Evolutionary conservation across 2,888 invertebrate species (phyloP).

Genomic region (Chloroclystis v-ata): DNA sequence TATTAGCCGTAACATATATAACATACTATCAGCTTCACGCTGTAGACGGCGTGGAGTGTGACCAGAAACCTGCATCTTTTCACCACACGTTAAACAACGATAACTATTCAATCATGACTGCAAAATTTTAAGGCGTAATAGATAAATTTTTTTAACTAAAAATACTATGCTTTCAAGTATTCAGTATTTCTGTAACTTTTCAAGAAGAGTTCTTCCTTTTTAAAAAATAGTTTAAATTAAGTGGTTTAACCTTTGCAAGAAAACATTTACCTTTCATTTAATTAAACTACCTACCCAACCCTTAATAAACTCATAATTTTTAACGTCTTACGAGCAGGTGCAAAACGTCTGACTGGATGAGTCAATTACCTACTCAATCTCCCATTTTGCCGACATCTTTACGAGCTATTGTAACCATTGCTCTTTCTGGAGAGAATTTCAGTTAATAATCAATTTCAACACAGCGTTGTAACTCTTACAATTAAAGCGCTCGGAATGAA

Average conservation of each 20-base stretch:
- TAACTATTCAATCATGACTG: no score
- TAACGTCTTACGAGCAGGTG: constrained; percentile 28
- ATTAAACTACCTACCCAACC: constrained; percentile 3
- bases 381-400: constrained; percentile 7
- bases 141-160: no score
- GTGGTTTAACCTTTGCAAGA: neutral
- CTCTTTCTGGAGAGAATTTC: constrained; percentile 2
- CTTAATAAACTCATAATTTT: constrained; percentile 18
- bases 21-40: no score
- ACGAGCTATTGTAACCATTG: constrained; percentile 7
- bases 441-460: neutral
- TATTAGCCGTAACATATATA: no score
- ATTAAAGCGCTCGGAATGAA: constrained; percentile 13
- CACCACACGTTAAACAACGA: no score
- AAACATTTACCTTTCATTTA: neutral
- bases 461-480: constrained; percentile 8
- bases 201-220: no score
- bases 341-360: constrained; percentile 17
- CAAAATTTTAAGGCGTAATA: no score
- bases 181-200: no score
- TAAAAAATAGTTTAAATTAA: no score
- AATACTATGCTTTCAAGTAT: no score
- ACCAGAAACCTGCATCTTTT: no score
- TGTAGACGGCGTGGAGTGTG: no score
- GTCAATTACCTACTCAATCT: constrained; percentile 18